Base-by-base conservation (phyloP, 2,888 invertebrate species). In the Diabrotica balteata region DNA sequence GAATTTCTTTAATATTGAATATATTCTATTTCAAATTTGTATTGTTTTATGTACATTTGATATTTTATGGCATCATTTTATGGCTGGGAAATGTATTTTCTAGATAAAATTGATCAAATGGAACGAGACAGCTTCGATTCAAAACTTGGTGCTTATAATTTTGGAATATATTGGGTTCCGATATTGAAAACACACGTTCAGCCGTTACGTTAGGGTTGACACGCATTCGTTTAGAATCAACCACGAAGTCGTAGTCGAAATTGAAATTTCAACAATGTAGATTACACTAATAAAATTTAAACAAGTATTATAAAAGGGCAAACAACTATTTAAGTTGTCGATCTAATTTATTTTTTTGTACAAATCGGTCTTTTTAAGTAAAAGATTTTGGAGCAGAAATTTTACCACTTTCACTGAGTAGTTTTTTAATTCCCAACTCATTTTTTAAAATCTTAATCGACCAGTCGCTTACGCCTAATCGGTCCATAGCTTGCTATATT, bases 81-180 rank as follows among this genome's bases (percentile, higher is more conserved):
- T 22, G 9, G 52, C 10, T 17, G 9, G 52, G 52, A 52, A 52
- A 52, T 22, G 52, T 52, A 52, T 32, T 22, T 52, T 52, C 22
- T 22, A 52, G 7, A 17, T 52, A 17, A 8, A 32, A 32, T 8
- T 22, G 52, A 52, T 52, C 52, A 17, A 52, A 52, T 52, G 22
- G 7, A 52, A 52, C 8, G 10, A 52, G 32, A 52, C 52, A 52
- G 32, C 32, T 9, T 17, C 52, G 7, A 32, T 52, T 52, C 52
- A 32, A 52, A 52, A 10, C 52, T 17, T 9, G 51, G 32, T 52
- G 52, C 22, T 52, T 52, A 52, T 52, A 52, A 52, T 52, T 52
- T 52, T 32, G 52, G 52, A 52, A 52, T 52, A 32, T 22, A 52
- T 52, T 32, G 52, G 52, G 52, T 52, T 52, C 52, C 17, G 22